These are phyloP conservation scores for Squalus acanthias DNA, from an alignment of 2,797 vertebrate species.

Conservation along the genomic window DNA sequence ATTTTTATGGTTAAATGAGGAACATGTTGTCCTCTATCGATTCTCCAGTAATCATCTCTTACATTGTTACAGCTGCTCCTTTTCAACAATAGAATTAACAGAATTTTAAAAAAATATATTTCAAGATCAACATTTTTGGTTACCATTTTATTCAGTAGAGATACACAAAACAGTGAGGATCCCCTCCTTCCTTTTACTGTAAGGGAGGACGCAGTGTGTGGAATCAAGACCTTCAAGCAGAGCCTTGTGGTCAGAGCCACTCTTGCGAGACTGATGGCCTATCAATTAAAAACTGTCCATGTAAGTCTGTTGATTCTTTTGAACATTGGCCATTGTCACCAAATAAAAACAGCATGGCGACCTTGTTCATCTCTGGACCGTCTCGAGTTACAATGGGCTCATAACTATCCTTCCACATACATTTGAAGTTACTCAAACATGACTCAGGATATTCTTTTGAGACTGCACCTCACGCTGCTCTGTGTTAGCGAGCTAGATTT, in stretches of 20 bases:
- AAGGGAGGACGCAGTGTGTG: neutral
- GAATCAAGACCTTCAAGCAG: neutral
- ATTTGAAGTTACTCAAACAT: neutral
- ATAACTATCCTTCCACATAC: neutral
- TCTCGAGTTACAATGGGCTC: neutral
- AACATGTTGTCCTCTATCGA: neutral
- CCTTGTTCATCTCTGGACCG: neutral
- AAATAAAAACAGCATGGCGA: neutral
- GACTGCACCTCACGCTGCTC: neutral
- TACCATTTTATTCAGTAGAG: too few relatives aligned
- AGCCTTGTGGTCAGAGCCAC: neutral
- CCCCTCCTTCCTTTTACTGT: neutral
- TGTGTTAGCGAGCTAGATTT: neutral
- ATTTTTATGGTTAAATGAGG: neutral
- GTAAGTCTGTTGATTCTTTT: neutral
- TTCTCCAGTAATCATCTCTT: neutral
- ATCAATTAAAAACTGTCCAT: neutral
- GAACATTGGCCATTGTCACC: neutral
- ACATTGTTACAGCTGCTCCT: neutral
- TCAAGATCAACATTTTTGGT: neutral
- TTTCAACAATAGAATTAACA: neutral
- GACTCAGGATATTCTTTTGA: neutral
- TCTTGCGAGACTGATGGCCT: neutral
- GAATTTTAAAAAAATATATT: neutral
- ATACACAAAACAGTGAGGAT: neutral